A percentile compares a stretch with the other conserved stretches of the same genome.
Conservation (phyloP, 2,797 vertebrate species). For the Gymnodraco acuticeps region DNA sequence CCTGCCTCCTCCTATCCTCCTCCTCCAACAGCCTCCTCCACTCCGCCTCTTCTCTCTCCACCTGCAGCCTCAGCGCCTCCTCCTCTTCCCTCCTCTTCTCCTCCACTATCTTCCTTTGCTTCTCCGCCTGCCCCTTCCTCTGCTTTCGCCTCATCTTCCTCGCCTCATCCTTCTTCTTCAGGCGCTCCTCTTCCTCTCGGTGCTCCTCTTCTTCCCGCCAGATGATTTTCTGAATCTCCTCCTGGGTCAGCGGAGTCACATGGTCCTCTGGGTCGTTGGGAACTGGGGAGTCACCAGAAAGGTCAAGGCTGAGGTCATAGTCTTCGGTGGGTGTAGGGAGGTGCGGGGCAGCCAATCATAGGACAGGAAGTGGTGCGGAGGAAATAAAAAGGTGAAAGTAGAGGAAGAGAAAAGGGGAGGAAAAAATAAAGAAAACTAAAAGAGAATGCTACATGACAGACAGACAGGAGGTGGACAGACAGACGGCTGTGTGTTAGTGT, state of each 20-base stretch:
- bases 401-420: slow-evolving; percentile 4
- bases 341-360: slow-evolving; percentile 47
- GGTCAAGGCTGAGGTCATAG: slow-evolving; percentile 82
- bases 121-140: slow-evolving; percentile 72
- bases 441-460: slow-evolving; percentile 31
- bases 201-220: slow-evolving; percentile 76
- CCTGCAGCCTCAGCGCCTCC: slow-evolving; percentile 48
- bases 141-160: slow-evolving; percentile 71
- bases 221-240: slow-evolving; percentile 73
- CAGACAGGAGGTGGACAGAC: slow-evolving; percentile 23
- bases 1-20: slow-evolving; percentile 37
- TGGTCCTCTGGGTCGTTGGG: slow-evolving; percentile 72
- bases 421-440: slow-evolving; percentile 35
- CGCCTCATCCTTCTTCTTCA: slow-evolving; percentile 70
- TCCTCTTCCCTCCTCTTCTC: slow-evolving; percentile 60
- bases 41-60: slow-evolving; percentile 66
- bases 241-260: slow-evolving; percentile 54
- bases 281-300: slow-evolving; percentile 91
- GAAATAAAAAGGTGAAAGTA: slow-evolving; percentile 4
- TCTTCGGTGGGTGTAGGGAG: slow-evolving; percentile 45
- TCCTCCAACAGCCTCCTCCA: slow-evolving; percentile 58
- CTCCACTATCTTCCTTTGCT: slow-evolving; percentile 65
- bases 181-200: slow-evolving; percentile 66
- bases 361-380: background rate
- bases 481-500: slow-evolving; percentile 37